Evolutionary conservation across 30 jellyfish, hydroid and myxozoan species (phyloP).

Genomic region (Clytia hemisphaerica): DNA sequence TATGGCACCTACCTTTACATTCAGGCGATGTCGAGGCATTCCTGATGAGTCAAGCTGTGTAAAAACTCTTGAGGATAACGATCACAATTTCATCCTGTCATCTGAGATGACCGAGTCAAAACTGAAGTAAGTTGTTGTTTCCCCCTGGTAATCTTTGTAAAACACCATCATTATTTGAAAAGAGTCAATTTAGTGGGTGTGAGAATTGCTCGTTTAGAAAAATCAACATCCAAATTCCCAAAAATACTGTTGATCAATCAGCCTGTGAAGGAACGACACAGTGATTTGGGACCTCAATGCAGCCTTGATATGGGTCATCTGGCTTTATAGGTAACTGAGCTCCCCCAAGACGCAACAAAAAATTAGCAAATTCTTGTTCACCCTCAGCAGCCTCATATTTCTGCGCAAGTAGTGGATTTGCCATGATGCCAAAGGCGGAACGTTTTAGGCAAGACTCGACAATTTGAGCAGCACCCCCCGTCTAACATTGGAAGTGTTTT

Average conservation of each 20-base stretch:
- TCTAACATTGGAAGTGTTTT: no score
- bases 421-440: slow-evolving; percentile 16
- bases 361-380: not conserved
- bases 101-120: slow-evolving; percentile 30
- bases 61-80: no score
- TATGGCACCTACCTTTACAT: slow-evolving; percentile 40
- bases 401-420: not conserved
- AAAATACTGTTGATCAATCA: no score
- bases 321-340: slow-evolving; percentile 15
- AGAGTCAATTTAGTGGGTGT: slow-evolving; percentile 26
- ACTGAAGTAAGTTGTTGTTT: not conserved
- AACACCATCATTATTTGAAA: not conserved
- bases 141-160: slow-evolving; percentile 19
- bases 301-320: not conserved
- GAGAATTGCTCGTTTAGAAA: slow-evolving; percentile 11
- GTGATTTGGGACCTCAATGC: slow-evolving; percentile 2
- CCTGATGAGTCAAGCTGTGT: no score
- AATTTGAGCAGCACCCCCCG: no score
- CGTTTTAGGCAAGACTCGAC: no score
- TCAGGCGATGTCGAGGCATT: slow-evolving; percentile 53
- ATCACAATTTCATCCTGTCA: no score
- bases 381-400: slow-evolving; percentile 11
- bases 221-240: slow-evolving; percentile 22
- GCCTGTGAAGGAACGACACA: not conserved
- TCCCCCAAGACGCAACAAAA: slow-evolving; percentile 11